Conservation (phyloP, 1,140 invertebrate genomes). For the Drosophila sp. region DNA sequence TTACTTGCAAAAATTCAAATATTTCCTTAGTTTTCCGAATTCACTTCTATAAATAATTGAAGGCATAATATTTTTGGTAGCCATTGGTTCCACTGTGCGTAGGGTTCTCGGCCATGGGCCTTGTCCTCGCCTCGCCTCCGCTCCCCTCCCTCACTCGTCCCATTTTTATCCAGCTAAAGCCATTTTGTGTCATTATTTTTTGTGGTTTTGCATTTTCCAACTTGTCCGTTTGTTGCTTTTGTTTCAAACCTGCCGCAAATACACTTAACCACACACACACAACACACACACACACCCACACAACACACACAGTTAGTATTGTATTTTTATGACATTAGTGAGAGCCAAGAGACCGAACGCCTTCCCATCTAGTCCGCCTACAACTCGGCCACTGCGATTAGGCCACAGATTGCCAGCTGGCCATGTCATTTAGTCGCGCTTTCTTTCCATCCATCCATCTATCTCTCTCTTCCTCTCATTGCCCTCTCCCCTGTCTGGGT, state of each 20-base stretch:
- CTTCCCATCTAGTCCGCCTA: neutral
- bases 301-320: constrained; percentile 29
- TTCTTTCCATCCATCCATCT: neutral
- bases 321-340: constrained; percentile 70
- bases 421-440: constrained; percentile 60
- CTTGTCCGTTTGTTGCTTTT: constrained; percentile 51
- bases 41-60: too few relatives aligned
- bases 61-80: too few relatives aligned
- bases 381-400: constrained; percentile 48
- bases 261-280: constrained; percentile 17
- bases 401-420: constrained; percentile 71
- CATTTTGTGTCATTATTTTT: constrained; percentile 76
- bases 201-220: constrained; percentile 76
- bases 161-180: constrained; percentile 37
- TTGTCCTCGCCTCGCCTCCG: neutral
- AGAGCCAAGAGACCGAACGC: constrained; percentile 24
- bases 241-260: constrained; percentile 46
- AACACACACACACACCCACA: constrained; percentile 25
- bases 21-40: too few relatives aligned
- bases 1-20: too few relatives aligned
- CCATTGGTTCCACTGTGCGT: neutral
- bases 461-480: neutral
- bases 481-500: neutral
- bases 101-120: neutral
- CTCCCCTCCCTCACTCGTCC: neutral